A percentile compares a stretch with the other conserved stretches of the same genome.
These are phyloP conservation scores for Spondyliosoma cantharus DNA, from an alignment of 2,797 vertebrate species.

Conservation along the genomic window DNA sequence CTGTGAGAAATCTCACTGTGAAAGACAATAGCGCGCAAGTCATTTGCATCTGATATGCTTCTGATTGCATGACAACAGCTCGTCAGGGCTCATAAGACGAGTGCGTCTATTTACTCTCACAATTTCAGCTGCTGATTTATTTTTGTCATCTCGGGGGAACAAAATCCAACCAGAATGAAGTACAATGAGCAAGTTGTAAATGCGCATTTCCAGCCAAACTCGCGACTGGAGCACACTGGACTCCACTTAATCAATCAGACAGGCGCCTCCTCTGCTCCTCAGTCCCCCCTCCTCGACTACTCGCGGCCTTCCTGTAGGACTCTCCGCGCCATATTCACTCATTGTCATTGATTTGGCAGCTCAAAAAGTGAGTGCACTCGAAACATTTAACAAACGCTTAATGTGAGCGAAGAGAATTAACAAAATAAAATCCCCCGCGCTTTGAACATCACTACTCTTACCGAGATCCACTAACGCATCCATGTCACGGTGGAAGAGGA, in stretches of 20 bases:
- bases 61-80: slow-evolving; percentile 21
- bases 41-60: slow-evolving; percentile 7
- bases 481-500: slow-evolving; percentile 45
- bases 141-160: neutral
- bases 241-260: neutral
- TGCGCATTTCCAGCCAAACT: neutral
- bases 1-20: slow-evolving; percentile 4
- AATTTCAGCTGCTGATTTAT: neutral
- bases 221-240: neutral
- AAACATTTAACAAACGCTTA: slow-evolving; percentile 46
- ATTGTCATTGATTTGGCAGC: slow-evolving; percentile 36
- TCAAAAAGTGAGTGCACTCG: slow-evolving; percentile 25
- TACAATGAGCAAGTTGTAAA: neutral
- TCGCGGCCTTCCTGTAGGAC: neutral
- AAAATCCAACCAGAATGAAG: neutral
- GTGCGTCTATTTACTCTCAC: neutral
- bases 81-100: neutral
- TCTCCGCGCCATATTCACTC: slow-evolving; percentile 25
- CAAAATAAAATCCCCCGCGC: slow-evolving; percentile 45
- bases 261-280: neutral
- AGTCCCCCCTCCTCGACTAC: neutral
- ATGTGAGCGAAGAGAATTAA: slow-evolving; percentile 47
- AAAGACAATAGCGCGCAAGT: neutral
- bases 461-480: slow-evolving; percentile 52
- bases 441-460: slow-evolving; percentile 53